Evolutionary conservation across 2,888 invertebrate species (phyloP), one percentile per base, ranked within the genome.

Genomic region (Epirrita christyi): DNA sequence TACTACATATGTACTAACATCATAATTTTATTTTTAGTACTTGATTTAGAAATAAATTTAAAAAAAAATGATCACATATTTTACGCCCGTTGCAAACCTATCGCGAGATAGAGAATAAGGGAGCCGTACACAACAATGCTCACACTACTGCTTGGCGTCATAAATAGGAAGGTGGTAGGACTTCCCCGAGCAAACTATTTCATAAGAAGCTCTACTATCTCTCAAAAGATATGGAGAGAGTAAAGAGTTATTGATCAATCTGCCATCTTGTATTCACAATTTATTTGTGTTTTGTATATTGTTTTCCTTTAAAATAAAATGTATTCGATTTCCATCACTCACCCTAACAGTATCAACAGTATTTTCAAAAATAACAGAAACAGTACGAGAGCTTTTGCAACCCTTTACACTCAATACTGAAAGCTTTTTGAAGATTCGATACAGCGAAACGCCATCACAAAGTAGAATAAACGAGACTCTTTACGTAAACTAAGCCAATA

Each of bases 381-480:
- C 34, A 42, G 14, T 38, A 41, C 32, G 32, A 52, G 57, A 43
- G 52, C 43, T 34, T 42, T 46, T 52, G 44, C 56, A 59, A 47
- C 54, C 55, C 13, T 40, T 50, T 40, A 46, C 61, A 59, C 60
- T 62, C 60, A n/a, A 61, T 55, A 63, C 58, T 65, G 58, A 67
- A 63, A 66, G 66, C 63, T 63, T 66, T 64, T 48, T 56, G 55
- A 51, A 61, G 66, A 61, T 63, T 52, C 52, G 46, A 62, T 67
- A 67, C 61, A 64, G 60, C 60, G 60, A 61, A 64, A 64, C 44
- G 61, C 61, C 61, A 64, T 67, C 63, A 62, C 57, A 66, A 60
- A 55, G 63, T 60, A 57, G 59, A 65, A 67, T 61, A 66, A 59
- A 65, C 50, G 59, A 59, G 50, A 51, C 47, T 54, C 54, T 61